Percentiles rank a stretch among this genome's conserved stretches.
phyloP scores from a whole-genome alignment of 1,140 invertebrate genomes.

The Sycophaga agraensis region DNA sequence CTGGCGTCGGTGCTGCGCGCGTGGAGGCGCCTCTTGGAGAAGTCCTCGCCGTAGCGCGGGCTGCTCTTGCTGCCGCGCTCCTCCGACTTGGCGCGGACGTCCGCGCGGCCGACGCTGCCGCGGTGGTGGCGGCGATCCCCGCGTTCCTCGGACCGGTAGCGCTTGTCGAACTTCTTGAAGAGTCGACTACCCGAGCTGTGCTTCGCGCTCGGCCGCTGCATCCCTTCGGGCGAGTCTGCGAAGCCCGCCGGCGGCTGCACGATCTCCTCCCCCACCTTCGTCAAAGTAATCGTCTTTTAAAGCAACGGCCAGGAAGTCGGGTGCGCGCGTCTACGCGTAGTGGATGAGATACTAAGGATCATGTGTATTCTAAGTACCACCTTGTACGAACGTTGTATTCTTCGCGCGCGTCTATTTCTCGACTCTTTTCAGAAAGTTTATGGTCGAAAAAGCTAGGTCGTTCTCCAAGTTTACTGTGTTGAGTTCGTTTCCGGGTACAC shows the following conservation, averaged over 20 bases:
- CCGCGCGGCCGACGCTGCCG: conserved; percentile 64
- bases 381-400: too few relatives aligned
- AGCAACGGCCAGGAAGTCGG: too few relatives aligned
- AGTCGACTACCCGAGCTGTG: conserved; percentile 60
- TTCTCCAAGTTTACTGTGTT: too few relatives aligned
- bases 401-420: too few relatives aligned
- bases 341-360: too few relatives aligned
- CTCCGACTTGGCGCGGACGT: conserved; percentile 78
- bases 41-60: conserved; percentile 62
- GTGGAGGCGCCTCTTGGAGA: conserved; percentile 64
- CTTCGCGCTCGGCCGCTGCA: conserved; percentile 35
- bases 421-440: too few relatives aligned
- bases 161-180: conserved; percentile 80
- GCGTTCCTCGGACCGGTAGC: conserved; percentile 80
- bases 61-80: conserved; percentile 63
- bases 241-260: conserved; percentile 84
- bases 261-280: conserved; percentile 68
- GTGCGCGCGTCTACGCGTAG: too few relatives aligned
- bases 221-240: conserved; percentile 76
- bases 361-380: too few relatives aligned
- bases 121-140: conserved; percentile 64
- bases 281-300: too few relatives aligned
- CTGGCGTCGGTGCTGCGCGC: conserved; percentile 72
- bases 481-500: too few relatives aligned
- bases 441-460: too few relatives aligned